A percentile compares a stretch with the other conserved stretches of the same genome.
phyloP scores from a whole-genome alignment of 1,140 invertebrate species.

The Cydia strobilella region DNA sequence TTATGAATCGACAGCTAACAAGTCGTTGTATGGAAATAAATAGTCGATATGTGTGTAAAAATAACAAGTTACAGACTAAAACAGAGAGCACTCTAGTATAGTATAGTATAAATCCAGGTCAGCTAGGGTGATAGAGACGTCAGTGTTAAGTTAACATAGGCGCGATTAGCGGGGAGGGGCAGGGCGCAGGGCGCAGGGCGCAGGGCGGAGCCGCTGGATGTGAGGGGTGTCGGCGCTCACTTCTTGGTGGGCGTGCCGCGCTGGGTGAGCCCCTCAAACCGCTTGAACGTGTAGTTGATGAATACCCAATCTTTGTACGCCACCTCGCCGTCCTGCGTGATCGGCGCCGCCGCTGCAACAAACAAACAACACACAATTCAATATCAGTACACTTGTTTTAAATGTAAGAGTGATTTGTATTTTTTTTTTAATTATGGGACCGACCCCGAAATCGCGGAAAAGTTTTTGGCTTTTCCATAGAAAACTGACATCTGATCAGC shows the following conservation, averaged over 20 bases:
- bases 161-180: not conserved
- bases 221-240: conserved; percentile 62
- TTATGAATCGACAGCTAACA: not conserved
- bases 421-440: too few relatives aligned
- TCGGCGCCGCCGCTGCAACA: conserved; percentile 88
- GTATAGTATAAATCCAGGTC: not conserved
- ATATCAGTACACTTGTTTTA: not conserved
- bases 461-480: too few relatives aligned
- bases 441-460: too few relatives aligned
- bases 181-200: too few relatives aligned
- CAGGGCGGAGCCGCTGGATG: not conserved
- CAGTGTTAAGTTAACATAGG: conserved; percentile 9
- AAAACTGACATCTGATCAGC: too few relatives aligned
- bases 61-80: conserved; percentile 22
- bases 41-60: conserved; percentile 7
- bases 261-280: conserved; percentile 98
- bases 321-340: conserved; percentile 90
- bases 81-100: conserved; percentile 32
- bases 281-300: conserved; percentile 99
- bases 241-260: conserved; percentile 89
- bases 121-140: not conserved
- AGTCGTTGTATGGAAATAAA: conserved; percentile 13
- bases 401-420: too few relatives aligned
- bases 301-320: conserved; percentile 99
- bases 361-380: conserved; percentile 31